Percentiles rank a stretch among this genome's conserved stretches.
Evolutionary conservation across 2,113 vertebrate species (phyloP).

Genomic region (Ptychochromis oligacanthus): DNA sequence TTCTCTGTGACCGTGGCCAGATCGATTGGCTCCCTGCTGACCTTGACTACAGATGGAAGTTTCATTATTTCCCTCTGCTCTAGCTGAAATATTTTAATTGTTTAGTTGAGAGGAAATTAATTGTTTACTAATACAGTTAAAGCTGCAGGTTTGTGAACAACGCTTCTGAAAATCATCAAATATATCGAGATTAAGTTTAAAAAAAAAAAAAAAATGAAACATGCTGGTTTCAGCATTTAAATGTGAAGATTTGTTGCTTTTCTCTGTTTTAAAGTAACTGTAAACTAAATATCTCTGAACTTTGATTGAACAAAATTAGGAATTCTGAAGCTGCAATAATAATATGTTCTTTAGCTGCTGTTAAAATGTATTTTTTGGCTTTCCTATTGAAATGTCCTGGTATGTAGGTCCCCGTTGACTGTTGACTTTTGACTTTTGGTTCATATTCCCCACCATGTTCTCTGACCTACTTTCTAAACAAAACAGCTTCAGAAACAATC

Average conservation of each 20-base stretch:
- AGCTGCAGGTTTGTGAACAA: background rate
- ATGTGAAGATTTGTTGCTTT: background rate
- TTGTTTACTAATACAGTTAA: background rate
- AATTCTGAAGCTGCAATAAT: background rate
- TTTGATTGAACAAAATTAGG: background rate
- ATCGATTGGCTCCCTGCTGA: background rate
- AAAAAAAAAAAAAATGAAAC: no score
- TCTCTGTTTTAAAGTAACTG: background rate
- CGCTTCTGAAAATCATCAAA: background rate
- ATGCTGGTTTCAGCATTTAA: background rate
- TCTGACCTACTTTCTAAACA: constrained; percentile 51
- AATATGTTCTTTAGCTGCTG: background rate
- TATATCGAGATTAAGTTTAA: background rate
- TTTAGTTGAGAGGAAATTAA: background rate
- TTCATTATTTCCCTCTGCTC: background rate
- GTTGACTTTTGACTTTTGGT: background rate
- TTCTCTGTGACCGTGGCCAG: background rate
- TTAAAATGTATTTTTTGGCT: background rate
- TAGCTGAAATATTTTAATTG: background rate
- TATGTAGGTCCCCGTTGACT: background rate
- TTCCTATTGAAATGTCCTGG: background rate
- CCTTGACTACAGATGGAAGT: background rate
- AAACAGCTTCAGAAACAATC: constrained; percentile 39
- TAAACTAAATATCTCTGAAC: background rate
- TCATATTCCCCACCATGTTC: background rate